Conservation (phyloP, 2,113 vertebrate species). For the Atractosteus spatula region DNA sequence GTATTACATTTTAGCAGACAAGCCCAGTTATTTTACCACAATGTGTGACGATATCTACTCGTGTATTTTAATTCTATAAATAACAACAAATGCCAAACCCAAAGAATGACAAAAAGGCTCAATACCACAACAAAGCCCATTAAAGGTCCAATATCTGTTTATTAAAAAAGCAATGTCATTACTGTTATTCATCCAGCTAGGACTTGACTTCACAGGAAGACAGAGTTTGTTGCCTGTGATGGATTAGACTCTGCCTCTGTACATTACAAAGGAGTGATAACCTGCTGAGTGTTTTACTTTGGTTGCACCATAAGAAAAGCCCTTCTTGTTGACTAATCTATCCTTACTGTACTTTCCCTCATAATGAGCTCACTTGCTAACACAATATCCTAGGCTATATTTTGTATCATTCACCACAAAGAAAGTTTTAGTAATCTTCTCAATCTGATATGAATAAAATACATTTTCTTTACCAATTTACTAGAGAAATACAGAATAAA, state of each 20-base stretch:
- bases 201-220: neutral
- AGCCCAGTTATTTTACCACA: neutral
- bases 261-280: slow-evolving; percentile 16
- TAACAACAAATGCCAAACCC: slow-evolving; percentile 11
- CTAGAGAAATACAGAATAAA: slow-evolving; percentile 21
- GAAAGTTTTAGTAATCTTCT: neutral
- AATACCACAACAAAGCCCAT: slow-evolving; percentile 11
- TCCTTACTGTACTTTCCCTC: neutral
- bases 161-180: slow-evolving; percentile 14
- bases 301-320: neutral
- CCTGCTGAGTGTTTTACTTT: slow-evolving; percentile 8
- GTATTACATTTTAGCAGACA: neutral
- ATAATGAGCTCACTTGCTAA: neutral
- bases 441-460: slow-evolving; percentile 19
- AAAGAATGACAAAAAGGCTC: slow-evolving; percentile 8
- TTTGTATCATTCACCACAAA: neutral
- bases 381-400: neutral
- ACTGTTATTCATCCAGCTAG: slow-evolving; percentile 6
- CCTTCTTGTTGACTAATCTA: neutral
- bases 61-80: slow-evolving; percentile 12
- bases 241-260: slow-evolving; percentile 9
- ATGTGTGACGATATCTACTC: too few relatives aligned
- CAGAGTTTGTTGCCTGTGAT: slow-evolving; percentile 10
- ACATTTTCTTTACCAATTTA: slow-evolving; percentile 23
- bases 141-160: slow-evolving; percentile 15